Percentiles rank a stretch among this genome's conserved stretches.
These are phyloP conservation scores for Drosophila funebris DNA, from an alignment of 1,140 invertebrate genomes.

Conservation along the genomic window DNA sequence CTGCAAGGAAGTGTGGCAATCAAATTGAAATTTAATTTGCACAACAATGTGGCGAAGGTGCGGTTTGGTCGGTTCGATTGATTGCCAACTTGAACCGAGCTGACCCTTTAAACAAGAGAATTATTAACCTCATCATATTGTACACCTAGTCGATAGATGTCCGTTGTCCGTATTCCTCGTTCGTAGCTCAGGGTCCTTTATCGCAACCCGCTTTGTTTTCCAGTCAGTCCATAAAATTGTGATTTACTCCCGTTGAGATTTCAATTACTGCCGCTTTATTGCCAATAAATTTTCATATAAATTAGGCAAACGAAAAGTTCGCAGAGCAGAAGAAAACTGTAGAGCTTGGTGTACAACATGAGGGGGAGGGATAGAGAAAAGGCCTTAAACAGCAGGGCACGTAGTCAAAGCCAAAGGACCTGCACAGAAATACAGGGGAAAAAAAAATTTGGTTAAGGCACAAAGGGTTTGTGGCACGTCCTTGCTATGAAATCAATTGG, in stretches of 20 bases:
- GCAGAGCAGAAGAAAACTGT: slow-evolving; percentile 2
- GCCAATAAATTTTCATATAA: slow-evolving; percentile 80
- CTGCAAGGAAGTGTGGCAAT: slow-evolving; percentile 56
- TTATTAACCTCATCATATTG: slow-evolving; percentile 63
- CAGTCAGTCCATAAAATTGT: slow-evolving; percentile 75
- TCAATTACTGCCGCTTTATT: slow-evolving; percentile 81
- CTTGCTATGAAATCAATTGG: slow-evolving; percentile 60
- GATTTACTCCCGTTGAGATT: slow-evolving; percentile 79
- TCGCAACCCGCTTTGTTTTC: slow-evolving; percentile 20
- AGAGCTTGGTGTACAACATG: too few relatives aligned
- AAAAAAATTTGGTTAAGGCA: slow-evolving; percentile 52
- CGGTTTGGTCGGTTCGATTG: not conserved
- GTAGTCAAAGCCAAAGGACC: slow-evolving; percentile 29
- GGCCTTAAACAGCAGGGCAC: slow-evolving; percentile 6
- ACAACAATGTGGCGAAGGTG: slow-evolving; percentile 53
- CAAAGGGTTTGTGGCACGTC: slow-evolving; percentile 50
- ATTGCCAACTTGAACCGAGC: slow-evolving; percentile 32
- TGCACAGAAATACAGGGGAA: slow-evolving; percentile 9
- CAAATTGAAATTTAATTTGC: slow-evolving; percentile 79
- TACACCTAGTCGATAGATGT: too few relatives aligned
- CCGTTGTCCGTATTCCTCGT: not conserved
- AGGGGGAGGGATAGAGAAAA: not conserved
- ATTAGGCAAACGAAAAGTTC: slow-evolving; percentile 64
- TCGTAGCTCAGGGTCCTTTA: slow-evolving; percentile 11
- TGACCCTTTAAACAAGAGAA: slow-evolving; percentile 48